These are phyloP conservation scores for Probaryconus sp. DNA, from an alignment of 1,140 invertebrate species.

Conservation along the genomic window DNA sequence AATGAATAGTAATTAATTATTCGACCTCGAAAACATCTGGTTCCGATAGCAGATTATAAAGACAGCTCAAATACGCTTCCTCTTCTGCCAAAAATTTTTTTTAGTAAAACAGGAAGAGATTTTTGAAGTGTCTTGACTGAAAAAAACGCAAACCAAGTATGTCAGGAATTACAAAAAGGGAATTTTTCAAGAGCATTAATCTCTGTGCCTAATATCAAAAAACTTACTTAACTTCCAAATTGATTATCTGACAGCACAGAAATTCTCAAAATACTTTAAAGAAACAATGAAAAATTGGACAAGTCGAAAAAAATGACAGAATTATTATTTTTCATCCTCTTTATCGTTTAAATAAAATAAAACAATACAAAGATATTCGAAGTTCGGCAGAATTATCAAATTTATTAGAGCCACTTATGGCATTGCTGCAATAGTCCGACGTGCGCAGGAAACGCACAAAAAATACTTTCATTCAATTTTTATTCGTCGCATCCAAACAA, in stretches of 20 bases:
- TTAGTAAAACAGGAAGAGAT: too few species aligned
- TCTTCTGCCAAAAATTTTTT: too few species aligned
- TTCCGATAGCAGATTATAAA: slow-evolving; percentile 15
- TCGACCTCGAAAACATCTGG: slow-evolving; percentile 64
- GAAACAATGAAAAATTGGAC: too few species aligned
- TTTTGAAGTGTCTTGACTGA: too few species aligned
- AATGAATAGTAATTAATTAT: slow-evolving; percentile 58
- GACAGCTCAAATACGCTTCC: neutral
- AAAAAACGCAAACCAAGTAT: too few species aligned
- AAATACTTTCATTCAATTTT: slow-evolving; percentile 23
- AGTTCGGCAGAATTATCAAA: slow-evolving; percentile 31
- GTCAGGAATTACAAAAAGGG: too few species aligned
- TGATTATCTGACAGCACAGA: too few species aligned
- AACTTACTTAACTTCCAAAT: too few species aligned
- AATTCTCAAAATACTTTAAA: too few species aligned
- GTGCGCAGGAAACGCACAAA: slow-evolving; percentile 6
- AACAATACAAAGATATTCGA: slow-evolving; percentile 28
- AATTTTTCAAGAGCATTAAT: too few species aligned
- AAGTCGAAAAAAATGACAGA: neutral
- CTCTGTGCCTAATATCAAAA: too few species aligned
- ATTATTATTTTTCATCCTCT: slow-evolving; percentile 6
- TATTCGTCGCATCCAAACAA: slow-evolving; percentile 1
- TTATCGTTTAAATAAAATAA: slow-evolving; percentile 29
- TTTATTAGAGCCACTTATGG: slow-evolving; percentile 28
- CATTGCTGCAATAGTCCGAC: slow-evolving; percentile 9